Evolutionary conservation across 2,888 invertebrate genomes (phyloP).

Genomic region (Nymphalis c-album): DNA sequence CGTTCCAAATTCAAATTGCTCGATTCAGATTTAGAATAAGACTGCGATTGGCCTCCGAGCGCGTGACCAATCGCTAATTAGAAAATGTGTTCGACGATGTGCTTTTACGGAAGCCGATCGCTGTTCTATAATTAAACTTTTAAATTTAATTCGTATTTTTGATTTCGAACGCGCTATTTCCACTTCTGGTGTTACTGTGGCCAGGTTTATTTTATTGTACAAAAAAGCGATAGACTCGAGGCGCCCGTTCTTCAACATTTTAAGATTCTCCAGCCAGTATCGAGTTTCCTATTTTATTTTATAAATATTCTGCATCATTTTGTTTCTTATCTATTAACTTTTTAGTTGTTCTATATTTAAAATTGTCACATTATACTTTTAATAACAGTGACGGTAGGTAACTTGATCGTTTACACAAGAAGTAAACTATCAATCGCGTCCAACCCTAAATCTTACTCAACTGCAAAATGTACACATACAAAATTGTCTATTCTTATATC

Average conservation of each 20-base stretch:
- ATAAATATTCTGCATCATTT: constrained; percentile 22
- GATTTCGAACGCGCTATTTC: constrained; percentile 69
- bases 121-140: constrained; percentile 74
- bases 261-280: constrained; percentile 33
- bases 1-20: constrained; percentile 78
- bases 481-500: constrained; percentile 33
- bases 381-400: neutral
- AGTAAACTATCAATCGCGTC: neutral
- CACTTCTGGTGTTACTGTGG: constrained; percentile 53
- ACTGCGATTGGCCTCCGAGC: constrained; percentile 65
- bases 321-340: constrained; percentile 12
- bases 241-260: constrained; percentile 35
- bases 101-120: constrained; percentile 77
- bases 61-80: constrained; percentile 81
- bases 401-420: neutral
- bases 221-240: constrained; percentile 29
- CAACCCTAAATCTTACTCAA: constrained; percentile 5
- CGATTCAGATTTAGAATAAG: constrained; percentile 69
- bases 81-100: constrained; percentile 70
- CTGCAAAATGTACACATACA: constrained; percentile 12
- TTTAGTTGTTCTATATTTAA: constrained; percentile 23
- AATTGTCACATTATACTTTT: constrained; percentile 15
- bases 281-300: constrained; percentile 36
- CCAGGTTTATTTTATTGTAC: constrained; percentile 39
- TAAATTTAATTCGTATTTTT: constrained; percentile 71